These are phyloP conservation scores for Ramazzottius varieornatus DNA, from an alignment of 2,888 invertebrate species.

Conservation along the genomic window DNA sequence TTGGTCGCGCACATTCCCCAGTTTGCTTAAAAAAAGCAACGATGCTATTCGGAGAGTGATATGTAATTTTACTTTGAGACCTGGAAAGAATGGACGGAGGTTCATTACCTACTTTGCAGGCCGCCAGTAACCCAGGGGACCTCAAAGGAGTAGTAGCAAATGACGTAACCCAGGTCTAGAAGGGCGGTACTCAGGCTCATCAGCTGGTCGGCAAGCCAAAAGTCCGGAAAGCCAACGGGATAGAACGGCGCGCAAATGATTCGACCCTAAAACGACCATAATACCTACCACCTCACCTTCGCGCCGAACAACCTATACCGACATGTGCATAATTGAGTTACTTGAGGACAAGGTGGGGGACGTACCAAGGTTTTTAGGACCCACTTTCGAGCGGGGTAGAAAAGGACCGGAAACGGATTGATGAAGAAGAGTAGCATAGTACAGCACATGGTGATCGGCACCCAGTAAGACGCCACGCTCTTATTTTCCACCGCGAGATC, in stretches of 20 bases:
- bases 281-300: no score
- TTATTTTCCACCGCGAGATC: no score
- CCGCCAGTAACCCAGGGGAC: conserved; percentile 16
- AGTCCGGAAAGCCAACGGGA: conserved; percentile 29
- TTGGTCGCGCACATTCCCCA: conserved; percentile 14
- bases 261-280: conserved; percentile 18
- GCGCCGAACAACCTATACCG: no score
- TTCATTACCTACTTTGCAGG: neutral
- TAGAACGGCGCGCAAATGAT: conserved; percentile 26
- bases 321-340: no score
- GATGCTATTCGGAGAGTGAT: neutral
- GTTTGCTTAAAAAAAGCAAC: conserved; percentile 4
- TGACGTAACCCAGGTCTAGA: conserved; percentile 21
- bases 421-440: conserved; percentile 23
- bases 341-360: no score
- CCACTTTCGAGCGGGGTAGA: conserved; percentile 21
- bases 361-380: conserved; percentile 17
- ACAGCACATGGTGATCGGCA: conserved; percentile 24
- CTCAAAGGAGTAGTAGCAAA: conserved; percentile 20
- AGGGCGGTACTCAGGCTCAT: conserved; percentile 21
- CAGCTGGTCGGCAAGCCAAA: conserved; percentile 31
- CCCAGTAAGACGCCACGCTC: conserved; percentile 21
- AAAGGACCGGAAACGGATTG: conserved; percentile 25
- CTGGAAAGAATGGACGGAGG: no score
- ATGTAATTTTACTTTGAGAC: no score